Percentiles rank a stretch among this genome's conserved stretches.
Conservation (phyloP, 2,888 invertebrate species). For the Elaeidobius kamerunicus region DNA sequence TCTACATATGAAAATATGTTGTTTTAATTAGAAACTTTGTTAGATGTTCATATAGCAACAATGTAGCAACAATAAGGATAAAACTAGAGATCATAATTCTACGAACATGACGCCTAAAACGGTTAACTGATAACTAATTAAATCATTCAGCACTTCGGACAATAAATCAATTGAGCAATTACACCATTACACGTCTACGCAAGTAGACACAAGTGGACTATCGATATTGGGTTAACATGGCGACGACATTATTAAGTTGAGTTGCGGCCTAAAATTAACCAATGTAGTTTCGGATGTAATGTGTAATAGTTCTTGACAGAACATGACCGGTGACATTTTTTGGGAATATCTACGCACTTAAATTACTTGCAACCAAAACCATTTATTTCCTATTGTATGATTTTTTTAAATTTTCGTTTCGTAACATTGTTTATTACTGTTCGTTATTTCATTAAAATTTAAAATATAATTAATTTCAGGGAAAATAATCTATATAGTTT, state of each 20-base stretch:
- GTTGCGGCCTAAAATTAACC: conserved; percentile 1
- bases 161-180: conserved; percentile 27
- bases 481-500: no score
- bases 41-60: background rate
- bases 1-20: background rate
- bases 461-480: no score
- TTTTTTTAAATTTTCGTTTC: no score
- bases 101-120: conserved; percentile 5
- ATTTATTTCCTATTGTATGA: no score
- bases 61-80: conserved; percentile 1
- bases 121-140: conserved; percentile 12
- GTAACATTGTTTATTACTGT: no score
- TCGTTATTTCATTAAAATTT: no score
- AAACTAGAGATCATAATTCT: conserved; percentile 2
- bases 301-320: conserved; percentile 2
- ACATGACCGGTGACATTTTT: background rate
- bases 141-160: conserved; percentile 12
- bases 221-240: conserved; percentile 24
- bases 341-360: background rate
- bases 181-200: conserved; percentile 15
- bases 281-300: background rate
- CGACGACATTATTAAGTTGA: conserved; percentile 19
- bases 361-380: no score
- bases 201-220: conserved; percentile 26
- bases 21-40: background rate